Base-by-base conservation (phyloP, 2,797 vertebrate species). In the Ptychobarbus kaznakovi region DNA sequence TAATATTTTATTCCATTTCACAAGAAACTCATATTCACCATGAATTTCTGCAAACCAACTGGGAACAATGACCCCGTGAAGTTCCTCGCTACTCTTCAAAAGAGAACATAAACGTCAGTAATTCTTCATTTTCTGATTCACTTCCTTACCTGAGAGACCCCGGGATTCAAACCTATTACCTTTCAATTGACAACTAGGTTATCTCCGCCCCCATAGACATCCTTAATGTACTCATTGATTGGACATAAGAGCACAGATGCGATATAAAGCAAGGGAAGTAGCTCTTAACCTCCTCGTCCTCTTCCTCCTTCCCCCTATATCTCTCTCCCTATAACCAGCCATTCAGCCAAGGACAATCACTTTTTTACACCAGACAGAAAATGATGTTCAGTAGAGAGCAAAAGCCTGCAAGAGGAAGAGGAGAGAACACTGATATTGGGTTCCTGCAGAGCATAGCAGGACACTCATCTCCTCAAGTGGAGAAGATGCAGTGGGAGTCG, bases 401-500 rank as follows among this genome's bases (percentile, higher is more conserved):
- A 76, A 65, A 81, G 49, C 68, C 65, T 81, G 20, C 70, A 51
- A 83, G 86, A 86, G 80, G 84, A 80, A 84, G 58, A 74, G 15
- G 68, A 56, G 49, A 15, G 77, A 81, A 77, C 81, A 61, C 61
- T 70, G 61, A 86, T 88, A 82, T 82, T 79, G 86, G 84, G 77
- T 75, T 80, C 83, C 81, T 80, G 63, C 72, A 68, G 84, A 40
- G 81, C 69, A 76, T 74, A 75, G 81, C 58, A 75, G 77, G 84
- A 83, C 76, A 80, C 66, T 86, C 65, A 68, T 86, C 75, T 88
- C 81, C 63, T 88, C 80, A 88, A 83, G 87, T 83, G 81, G 76
- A 83, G 76, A 73, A 72, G 74, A 83, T 88, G 83, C 78, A 78
- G 51, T 76, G 65, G 82, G 68, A 80, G 76, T 74, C 44, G 70